Percentiles rank a stretch among this genome's conserved stretches.
Conservation (phyloP, 2,797 vertebrate genomes). For the Lemur catta region DNA sequence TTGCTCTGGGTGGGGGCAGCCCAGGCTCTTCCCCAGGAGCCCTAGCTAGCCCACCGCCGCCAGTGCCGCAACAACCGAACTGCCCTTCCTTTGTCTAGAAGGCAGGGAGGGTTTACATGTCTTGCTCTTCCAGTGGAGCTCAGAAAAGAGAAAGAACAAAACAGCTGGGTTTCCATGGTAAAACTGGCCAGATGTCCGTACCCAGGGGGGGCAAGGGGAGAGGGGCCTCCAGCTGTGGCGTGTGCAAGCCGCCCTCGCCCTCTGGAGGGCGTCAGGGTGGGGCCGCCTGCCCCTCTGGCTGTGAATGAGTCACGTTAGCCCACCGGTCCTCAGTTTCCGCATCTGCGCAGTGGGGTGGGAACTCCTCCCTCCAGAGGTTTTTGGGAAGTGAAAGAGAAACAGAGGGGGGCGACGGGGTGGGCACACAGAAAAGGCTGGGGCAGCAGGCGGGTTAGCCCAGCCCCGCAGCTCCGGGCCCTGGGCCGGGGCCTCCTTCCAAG, state of each 20-base stretch:
- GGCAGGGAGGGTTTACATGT: background rate
- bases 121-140: background rate
- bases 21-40: too few species aligned
- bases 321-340: background rate
- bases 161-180: background rate
- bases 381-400: background rate
- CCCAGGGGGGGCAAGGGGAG: too few species aligned
- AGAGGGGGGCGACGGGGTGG: background rate
- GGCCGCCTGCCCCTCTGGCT: background rate
- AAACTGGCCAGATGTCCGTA: background rate
- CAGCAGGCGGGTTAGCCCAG: background rate
- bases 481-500: constrained; percentile 10
- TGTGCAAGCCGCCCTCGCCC: background rate
- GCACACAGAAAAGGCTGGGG: fast-evolving
- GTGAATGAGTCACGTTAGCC: background rate
- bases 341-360: background rate
- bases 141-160: background rate
- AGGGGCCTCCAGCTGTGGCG: background rate
- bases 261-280: background rate
- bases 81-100: background rate
- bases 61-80: background rate
- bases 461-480: background rate
- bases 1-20: background rate
- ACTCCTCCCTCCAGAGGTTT: background rate
- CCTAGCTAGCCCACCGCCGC: background rate